phyloP scores from a whole-genome alignment of 37 sponge, comb jelly and placozoan species.

The Agelas oroides region DNA sequence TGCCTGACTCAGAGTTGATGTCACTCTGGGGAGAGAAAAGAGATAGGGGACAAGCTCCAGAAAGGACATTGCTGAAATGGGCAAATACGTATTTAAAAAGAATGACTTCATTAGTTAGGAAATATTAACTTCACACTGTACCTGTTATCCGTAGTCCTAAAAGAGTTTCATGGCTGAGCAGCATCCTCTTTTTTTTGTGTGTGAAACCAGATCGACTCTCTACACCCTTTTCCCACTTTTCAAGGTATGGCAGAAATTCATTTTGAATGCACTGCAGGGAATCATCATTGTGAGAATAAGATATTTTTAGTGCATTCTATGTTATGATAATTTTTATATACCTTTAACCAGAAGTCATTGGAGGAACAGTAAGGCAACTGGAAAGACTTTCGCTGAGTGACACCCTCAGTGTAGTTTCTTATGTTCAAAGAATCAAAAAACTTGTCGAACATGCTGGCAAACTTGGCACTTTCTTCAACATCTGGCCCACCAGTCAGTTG shows the following conservation, averaged over 20 bases:
- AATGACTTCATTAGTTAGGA: too few relatives aligned
- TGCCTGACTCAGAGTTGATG: neutral
- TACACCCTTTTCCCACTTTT: conserved; percentile 15
- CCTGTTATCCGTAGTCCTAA: neutral
- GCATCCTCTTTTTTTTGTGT: neutral
- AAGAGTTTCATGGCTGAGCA: neutral
- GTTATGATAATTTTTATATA: neutral
- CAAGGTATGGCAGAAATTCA: conserved; percentile 11
- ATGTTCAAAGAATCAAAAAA: conserved; percentile 2
- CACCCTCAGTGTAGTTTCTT: neutral
- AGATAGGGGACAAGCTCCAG: conserved; percentile 7
- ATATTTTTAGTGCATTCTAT: too few relatives aligned
- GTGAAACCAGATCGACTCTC: neutral
- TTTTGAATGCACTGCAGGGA: neutral
- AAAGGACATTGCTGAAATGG: conserved; percentile 10
- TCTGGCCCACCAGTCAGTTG: conserved; percentile 6
- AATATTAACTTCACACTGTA: too few relatives aligned
- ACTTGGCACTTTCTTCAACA: neutral
- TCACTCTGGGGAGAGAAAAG: conserved; percentile 7
- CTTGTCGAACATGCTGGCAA: conserved; percentile 5
- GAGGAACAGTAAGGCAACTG: neutral
- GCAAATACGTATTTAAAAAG: too few relatives aligned
- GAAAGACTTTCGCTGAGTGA: neutral
- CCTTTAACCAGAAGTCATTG: neutral
- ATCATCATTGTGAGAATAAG: neutral